These are phyloP conservation scores for Chaetodon auriga DNA, from an alignment of 2,113 vertebrate genomes.

Conservation along the genomic window DNA sequence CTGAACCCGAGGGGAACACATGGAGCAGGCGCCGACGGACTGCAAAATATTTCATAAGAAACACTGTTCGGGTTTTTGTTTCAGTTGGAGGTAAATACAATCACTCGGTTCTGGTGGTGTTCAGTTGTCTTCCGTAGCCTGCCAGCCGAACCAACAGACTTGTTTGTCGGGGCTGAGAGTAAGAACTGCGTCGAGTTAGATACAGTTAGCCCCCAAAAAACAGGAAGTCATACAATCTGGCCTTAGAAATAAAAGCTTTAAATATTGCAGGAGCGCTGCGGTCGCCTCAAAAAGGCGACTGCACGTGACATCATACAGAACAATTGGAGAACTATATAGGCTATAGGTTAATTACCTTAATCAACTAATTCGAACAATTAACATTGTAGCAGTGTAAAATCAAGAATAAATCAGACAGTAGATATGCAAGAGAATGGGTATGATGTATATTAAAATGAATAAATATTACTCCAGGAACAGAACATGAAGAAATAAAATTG, in stretches of 20 bases:
- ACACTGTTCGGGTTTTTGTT: conserved; percentile 24
- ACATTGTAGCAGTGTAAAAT: background rate
- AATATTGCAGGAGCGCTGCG: background rate
- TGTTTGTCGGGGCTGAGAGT: conserved; percentile 56
- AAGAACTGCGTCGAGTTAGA: background rate
- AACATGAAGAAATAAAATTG: background rate
- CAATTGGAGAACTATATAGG: background rate
- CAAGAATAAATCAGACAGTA: background rate
- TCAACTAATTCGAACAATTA: background rate
- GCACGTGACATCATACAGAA: background rate
- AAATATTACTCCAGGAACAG: no score
- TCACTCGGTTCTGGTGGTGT: background rate
- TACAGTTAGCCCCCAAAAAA: fast-evolving
- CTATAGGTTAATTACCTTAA: background rate
- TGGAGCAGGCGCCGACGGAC: background rate
- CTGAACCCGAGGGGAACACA: background rate
- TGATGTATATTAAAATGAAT: background rate
- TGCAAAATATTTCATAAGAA: background rate
- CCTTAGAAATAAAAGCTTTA: conserved; percentile 41
- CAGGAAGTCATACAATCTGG: conserved; percentile 9
- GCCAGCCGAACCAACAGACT: conserved; percentile 56
- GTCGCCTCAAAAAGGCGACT: background rate
- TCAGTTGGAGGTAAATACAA: conserved; percentile 4
- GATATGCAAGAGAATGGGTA: background rate
- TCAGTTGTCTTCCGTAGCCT: conserved; percentile 66